Percentiles rank a stretch among this genome's conserved stretches.
phyloP scores from a whole-genome alignment of 2,888 invertebrate species.

The Erannis defoliaria region DNA sequence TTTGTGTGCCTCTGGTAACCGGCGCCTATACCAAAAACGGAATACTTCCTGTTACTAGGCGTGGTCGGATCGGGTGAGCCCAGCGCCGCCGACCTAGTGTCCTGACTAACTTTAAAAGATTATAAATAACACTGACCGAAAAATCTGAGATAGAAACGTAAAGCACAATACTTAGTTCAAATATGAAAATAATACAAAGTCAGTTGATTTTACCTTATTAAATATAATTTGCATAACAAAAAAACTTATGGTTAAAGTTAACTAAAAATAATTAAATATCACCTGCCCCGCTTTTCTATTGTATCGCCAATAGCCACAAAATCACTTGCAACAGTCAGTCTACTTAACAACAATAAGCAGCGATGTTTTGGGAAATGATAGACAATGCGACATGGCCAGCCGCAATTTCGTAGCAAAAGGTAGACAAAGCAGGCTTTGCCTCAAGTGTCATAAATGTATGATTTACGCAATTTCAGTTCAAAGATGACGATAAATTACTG shows the following conservation, averaged over 20 bases:
- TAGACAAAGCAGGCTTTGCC: constrained; percentile 75
- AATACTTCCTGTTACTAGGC: too few relatives aligned
- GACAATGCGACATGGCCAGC: constrained; percentile 71
- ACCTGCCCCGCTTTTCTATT: constrained; percentile 19
- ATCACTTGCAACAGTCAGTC: constrained; percentile 74
- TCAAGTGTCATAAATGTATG: constrained; percentile 83
- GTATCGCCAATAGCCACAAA: constrained; percentile 55
- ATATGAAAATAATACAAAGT: not conserved
- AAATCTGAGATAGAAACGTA: not conserved
- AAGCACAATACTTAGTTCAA: too few relatives aligned
- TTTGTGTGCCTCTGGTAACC: too few relatives aligned
- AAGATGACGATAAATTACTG: constrained; percentile 83
- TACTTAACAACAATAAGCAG: constrained; percentile 65
- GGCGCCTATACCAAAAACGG: too few relatives aligned
- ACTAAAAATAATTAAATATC: constrained; percentile 14
- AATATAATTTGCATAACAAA: constrained; percentile 29
- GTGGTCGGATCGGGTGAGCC: too few relatives aligned
- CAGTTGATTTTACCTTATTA: not conserved
- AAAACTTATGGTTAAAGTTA: constrained; percentile 6
- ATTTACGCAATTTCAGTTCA: constrained; percentile 83
- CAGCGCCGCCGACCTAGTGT: too few relatives aligned
- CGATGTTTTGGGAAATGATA: constrained; percentile 61
- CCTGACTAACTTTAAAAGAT: too few relatives aligned
- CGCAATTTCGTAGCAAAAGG: constrained; percentile 58
- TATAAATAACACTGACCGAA: too few relatives aligned